phyloP scores from a whole-genome alignment of 2,888 invertebrate genomes.

The Dasypolia templi region DNA sequence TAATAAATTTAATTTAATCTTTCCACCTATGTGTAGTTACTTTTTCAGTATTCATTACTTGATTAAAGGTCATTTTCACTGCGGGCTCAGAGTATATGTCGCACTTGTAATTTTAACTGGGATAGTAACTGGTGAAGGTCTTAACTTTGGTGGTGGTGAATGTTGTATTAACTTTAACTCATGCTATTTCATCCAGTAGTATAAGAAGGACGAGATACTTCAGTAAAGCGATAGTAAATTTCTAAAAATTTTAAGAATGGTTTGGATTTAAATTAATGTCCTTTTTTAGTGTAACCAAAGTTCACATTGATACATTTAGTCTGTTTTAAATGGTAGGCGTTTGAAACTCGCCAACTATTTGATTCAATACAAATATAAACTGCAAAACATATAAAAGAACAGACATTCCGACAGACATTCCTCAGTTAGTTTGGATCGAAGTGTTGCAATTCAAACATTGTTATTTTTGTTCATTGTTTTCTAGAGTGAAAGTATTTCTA shows the following conservation, averaged over 20 bases:
- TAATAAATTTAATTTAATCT: background rate
- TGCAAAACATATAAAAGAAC: conserved; percentile 49
- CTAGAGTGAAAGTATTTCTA: conserved; percentile 7
- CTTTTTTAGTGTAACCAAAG: conserved; percentile 23
- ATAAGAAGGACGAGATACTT: background rate
- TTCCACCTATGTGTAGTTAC: background rate
- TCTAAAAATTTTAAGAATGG: conserved; percentile 6
- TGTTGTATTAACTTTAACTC: conserved; percentile 38
- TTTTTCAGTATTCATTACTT: background rate
- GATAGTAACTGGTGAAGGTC: conserved; percentile 55
- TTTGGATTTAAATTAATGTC: background rate
- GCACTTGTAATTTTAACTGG: conserved; percentile 19
- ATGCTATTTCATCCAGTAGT: background rate
- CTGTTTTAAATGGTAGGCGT: conserved; percentile 32
- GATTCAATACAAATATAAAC: conserved; percentile 62
- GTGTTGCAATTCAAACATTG: conserved; percentile 43
- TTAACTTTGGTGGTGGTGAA: conserved; percentile 62
- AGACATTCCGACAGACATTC: conserved; percentile 52
- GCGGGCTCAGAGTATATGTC: conserved; percentile 2
- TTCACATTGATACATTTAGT: conserved; percentile 34
- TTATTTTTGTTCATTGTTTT: conserved; percentile 51
- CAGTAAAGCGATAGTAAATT: background rate
- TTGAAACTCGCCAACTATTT: conserved; percentile 54
- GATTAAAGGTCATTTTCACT: background rate
- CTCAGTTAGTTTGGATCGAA: conserved; percentile 42